phyloP scores from a whole-genome alignment of 2,113 vertebrate species.

The Tetrao urogallus region DNA sequence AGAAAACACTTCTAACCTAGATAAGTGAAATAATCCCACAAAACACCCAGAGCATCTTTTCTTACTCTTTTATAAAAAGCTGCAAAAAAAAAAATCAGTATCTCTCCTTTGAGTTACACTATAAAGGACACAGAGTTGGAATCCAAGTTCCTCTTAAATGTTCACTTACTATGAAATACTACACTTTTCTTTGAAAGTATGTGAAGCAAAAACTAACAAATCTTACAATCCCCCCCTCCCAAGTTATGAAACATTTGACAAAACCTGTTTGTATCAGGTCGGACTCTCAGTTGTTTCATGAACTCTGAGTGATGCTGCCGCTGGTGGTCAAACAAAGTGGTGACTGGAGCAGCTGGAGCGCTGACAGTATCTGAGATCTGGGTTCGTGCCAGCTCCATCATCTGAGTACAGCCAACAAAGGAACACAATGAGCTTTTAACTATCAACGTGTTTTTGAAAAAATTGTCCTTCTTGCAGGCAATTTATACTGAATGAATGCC shows the following conservation, averaged over 20 bases:
- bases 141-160: not conserved
- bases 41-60: not conserved
- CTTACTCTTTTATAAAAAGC: not conserved
- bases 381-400: conserved; percentile 84
- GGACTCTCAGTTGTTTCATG: conserved; percentile 72
- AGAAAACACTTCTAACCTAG: not conserved
- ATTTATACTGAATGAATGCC: not conserved
- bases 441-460: not conserved
- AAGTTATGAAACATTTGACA: not conserved
- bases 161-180: not conserved
- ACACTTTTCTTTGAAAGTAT: not conserved
- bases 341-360: conserved; percentile 65
- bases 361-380: conserved; percentile 76
- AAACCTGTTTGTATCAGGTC: conserved; percentile 83
- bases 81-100: not conserved
- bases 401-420: conserved; percentile 72
- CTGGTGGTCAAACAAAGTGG: conserved; percentile 76
- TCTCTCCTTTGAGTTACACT: rapidly evolving
- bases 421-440: not conserved
- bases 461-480: not conserved
- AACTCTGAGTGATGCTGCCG: conserved; percentile 72
- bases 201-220: not conserved
- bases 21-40: not conserved
- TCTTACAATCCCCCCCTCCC: not conserved
- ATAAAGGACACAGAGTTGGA: not conserved